Base-by-base conservation (phyloP, 2,113 vertebrate genomes). In the Microtus oregoni region DNA sequence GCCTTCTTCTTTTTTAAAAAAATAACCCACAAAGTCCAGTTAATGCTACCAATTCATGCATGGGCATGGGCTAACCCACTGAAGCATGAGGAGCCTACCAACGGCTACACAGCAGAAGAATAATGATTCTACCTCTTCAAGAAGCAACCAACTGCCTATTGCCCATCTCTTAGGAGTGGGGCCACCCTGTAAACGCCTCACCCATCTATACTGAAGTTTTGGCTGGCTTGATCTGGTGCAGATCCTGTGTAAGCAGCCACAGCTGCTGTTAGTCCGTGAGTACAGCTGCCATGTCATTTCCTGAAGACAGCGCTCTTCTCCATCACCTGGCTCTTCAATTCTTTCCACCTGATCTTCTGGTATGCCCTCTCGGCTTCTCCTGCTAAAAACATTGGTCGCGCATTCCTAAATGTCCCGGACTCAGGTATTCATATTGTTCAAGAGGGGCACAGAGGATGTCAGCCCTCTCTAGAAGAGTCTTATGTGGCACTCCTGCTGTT, bases 381-480 rank as follows among this genome's bases (percentile, higher is more conserved):
- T 89, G 52, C 26, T 83, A 55, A 41, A 52, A 78, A 76, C 24
- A 63, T 81, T 44, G 50, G 12, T 44, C 24, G 26, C 0, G 2
- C 7, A 68, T 20, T 4, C 8, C 24, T 28, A 3, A 86, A 35
- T 35, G 3, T 52, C 44, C 14, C 50, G 20, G 55, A 81, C 12
- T 28, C 30, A 13, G 4, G 9, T 32, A 32, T 22, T 4, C 47
- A 12, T 3, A 7, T 1, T 47, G 2, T 38, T 38, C 0, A 41
- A 55, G 2, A 75, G 1, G 12, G 0, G 72, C 1, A 14, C n/a
- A 26, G 73, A 91, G 17, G 19, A 44, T 32, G 1, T 28, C 24
- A 35, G 5, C 2, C 7, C 75, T 61, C 38, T 55, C 5, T 41
- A 55, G 85, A 28, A 90, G 8, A 72, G 22, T 10, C 5, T 1